Percentiles rank a stretch among this genome's conserved stretches.
phyloP scores from a whole-genome alignment of 2,113 vertebrate species.

The Epinephelus moara region DNA sequence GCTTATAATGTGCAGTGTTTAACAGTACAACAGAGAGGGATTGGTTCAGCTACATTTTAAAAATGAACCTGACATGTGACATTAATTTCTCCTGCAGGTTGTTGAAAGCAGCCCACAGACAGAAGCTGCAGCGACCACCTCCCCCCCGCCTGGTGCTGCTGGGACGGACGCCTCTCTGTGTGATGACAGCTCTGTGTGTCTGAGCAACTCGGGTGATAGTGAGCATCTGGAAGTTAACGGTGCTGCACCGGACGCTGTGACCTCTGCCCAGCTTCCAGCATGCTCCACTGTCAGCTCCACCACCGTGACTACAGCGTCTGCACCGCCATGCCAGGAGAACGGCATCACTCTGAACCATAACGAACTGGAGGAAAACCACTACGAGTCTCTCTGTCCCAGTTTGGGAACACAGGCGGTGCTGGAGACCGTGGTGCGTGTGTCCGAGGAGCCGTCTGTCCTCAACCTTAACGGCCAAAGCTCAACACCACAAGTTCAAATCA shows the following conservation, averaged over 20 bases:
- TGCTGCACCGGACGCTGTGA: background rate
- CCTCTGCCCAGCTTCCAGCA: background rate
- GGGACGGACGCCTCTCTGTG: background rate
- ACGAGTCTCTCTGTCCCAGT: conserved; percentile 61
- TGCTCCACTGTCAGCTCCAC: conserved; percentile 9
- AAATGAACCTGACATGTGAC: background rate
- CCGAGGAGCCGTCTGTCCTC: conserved; percentile 63
- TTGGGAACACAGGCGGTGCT: conserved; percentile 37
- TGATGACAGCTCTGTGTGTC: conserved; percentile 29
- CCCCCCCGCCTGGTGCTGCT: background rate
- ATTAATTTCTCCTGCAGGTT: conserved; percentile 47
- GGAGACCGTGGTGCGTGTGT: conserved; percentile 20
- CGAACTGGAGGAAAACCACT: conserved; percentile 76
- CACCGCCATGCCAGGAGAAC: conserved; percentile 52
- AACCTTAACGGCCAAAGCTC: conserved; percentile 61
- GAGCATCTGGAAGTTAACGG: conserved; percentile 65
- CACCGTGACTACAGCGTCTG: background rate
- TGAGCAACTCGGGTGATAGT: conserved; percentile 72
- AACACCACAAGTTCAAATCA: conserved; percentile 27
- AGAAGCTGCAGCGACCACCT: background rate
- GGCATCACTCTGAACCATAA: conserved; percentile 27
- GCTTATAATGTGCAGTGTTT: background rate
- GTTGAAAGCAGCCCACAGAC: conserved; percentile 8
- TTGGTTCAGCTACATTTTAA: background rate
- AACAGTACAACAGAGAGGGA: background rate